Evolutionary conservation across 2,888 invertebrate genomes (phyloP).

Genomic region (Drosophila niveifrons): DNA sequence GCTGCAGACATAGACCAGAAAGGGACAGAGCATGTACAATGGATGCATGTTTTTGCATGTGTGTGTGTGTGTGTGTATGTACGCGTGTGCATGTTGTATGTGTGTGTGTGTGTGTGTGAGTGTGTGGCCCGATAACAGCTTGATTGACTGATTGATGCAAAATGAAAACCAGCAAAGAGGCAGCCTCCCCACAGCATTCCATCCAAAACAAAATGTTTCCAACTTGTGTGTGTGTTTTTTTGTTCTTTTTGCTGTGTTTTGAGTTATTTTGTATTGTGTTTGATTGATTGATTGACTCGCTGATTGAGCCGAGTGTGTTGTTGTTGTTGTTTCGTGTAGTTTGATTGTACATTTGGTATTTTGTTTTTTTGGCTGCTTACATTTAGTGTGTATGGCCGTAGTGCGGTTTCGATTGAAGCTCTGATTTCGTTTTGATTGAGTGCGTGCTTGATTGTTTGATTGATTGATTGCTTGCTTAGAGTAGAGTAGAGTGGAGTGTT

Average conservation of each 20-base stretch:
- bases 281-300: constrained; percentile 54
- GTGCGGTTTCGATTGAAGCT: constrained; percentile 39
- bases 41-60: background rate
- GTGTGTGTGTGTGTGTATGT: constrained; percentile 22
- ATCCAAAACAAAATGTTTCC: constrained; percentile 2
- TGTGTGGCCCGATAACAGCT: constrained; percentile 47
- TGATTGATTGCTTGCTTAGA: constrained; percentile 27
- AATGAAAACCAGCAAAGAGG: constrained; percentile 50
- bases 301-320: constrained; percentile 60
- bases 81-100: constrained; percentile 14
- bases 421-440: constrained; percentile 30
- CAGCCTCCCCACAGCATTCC: constrained; percentile 45
- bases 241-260: constrained; percentile 2
- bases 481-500: constrained; percentile 23
- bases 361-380: constrained; percentile 68
- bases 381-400: constrained; percentile 69
- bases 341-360: constrained; percentile 19
- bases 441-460: constrained; percentile 29
- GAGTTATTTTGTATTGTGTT: constrained; percentile 45
- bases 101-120: constrained; percentile 29
- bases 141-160: constrained; percentile 47
- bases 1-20: constrained; percentile 15
- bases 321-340: constrained; percentile 35
- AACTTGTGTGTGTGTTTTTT: constrained; percentile 9
- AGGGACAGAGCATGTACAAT: constrained; percentile 16